phyloP scores from a whole-genome alignment of 1,140 invertebrate genomes.

The Neodiprion fabricii region DNA sequence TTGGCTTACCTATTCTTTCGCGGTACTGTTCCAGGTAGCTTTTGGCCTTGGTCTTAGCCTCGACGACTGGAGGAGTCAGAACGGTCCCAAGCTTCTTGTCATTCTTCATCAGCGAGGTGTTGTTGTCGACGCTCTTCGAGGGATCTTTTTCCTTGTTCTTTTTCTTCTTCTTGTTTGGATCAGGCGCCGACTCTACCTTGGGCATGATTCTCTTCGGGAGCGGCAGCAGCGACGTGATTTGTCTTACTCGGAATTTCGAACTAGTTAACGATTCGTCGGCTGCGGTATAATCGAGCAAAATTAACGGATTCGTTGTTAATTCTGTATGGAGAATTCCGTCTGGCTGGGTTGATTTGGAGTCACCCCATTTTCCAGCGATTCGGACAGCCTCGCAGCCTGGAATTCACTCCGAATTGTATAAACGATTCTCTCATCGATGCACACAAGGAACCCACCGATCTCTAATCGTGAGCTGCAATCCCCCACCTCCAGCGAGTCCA shows the following conservation, averaged over 20 bases:
- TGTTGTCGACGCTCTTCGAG: slow-evolving; percentile 5
- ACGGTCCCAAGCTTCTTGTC: slow-evolving; percentile 38
- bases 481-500: slow-evolving; percentile 37
- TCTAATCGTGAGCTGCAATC: neutral
- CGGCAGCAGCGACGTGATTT: slow-evolving; percentile 14
- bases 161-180: too few species aligned
- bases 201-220: slow-evolving; percentile 16
- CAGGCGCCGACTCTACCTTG: slow-evolving; percentile 16
- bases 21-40: slow-evolving; percentile 43
- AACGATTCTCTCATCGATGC: slow-evolving; percentile 26
- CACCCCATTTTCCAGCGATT: neutral
- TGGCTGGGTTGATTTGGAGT: neutral
- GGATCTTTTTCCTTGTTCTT: slow-evolving; percentile 19
- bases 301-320: neutral
- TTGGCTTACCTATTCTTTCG: slow-evolving; percentile 27
- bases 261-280: slow-evolving; percentile 14
- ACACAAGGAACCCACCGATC: neutral
- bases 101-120: slow-evolving; percentile 24
- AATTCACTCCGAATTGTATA: slow-evolving; percentile 30
- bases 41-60: slow-evolving; percentile 24
- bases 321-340: neutral
- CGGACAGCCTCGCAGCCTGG: slow-evolving; percentile 17
- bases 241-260: slow-evolving; percentile 16
- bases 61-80: slow-evolving; percentile 15
- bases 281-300: neutral